A percentile compares a stretch with the other conserved stretches of the same genome.
These are phyloP conservation scores for Sterrhoptilus dennistouni DNA, from an alignment of 2,113 vertebrate species.

Conservation along the genomic window DNA sequence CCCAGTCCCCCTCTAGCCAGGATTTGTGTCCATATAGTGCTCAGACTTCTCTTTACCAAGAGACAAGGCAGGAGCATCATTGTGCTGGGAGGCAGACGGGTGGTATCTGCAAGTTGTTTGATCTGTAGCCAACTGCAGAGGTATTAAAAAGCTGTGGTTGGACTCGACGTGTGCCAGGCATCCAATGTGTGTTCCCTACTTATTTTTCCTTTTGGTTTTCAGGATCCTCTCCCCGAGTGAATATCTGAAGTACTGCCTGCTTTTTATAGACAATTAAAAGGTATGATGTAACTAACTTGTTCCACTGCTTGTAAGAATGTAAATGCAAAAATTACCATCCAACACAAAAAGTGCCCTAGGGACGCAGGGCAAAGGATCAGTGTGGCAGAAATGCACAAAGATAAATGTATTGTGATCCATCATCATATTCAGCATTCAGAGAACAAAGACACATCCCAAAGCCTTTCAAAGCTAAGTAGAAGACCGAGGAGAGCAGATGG, in stretches of 20 bases:
- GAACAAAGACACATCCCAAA: not conserved
- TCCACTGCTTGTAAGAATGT: not conserved
- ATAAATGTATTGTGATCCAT: not conserved
- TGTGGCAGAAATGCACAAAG: not conserved
- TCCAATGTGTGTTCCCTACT: not conserved
- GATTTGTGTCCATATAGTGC: not conserved
- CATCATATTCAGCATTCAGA: not conserved
- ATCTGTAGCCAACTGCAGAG: constrained; percentile 13
- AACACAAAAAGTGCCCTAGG: not conserved
- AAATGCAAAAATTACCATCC: not conserved
- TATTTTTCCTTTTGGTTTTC: not conserved
- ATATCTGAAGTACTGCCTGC: not conserved
- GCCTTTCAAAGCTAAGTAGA: not conserved
- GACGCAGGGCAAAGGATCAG: not conserved
- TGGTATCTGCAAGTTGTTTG: not conserved
- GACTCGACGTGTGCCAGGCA: not conserved
- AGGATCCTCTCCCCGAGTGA: not conserved
- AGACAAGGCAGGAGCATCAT: not conserved
- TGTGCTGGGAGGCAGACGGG: not conserved
- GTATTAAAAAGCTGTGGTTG: not conserved
- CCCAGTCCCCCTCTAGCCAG: not conserved
- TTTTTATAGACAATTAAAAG: not conserved
- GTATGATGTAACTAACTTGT: not conserved
- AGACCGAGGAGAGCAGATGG: not conserved
- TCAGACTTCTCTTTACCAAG: not conserved